Evolutionary conservation across 1,140 invertebrate species (phyloP).

Genomic region (Maconellicoccus hirsutus): DNA sequence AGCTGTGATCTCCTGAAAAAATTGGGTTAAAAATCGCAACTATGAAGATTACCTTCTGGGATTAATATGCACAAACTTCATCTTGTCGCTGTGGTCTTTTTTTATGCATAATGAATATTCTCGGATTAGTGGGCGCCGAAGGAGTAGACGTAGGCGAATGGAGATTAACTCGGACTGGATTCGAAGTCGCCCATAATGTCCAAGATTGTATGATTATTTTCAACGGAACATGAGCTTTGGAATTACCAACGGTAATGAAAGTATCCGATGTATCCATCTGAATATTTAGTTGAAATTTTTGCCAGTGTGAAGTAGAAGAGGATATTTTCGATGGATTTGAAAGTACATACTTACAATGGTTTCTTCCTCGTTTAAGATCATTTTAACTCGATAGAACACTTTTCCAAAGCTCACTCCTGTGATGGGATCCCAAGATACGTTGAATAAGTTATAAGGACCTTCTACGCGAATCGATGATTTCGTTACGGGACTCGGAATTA

Average conservation of each 20-base stretch:
- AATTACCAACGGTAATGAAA: constrained; percentile 37
- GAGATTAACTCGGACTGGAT: constrained; percentile 42
- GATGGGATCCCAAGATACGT: constrained; percentile 63
- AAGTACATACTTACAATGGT: constrained; percentile 24
- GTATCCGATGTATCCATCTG: constrained; percentile 30
- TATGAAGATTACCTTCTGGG: neutral
- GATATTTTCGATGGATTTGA: neutral
- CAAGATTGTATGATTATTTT: constrained; percentile 61
- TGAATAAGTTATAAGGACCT: constrained; percentile 62
- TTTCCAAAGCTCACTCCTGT: constrained; percentile 61
- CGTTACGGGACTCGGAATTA: constrained; percentile 55
- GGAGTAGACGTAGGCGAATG: constrained; percentile 59
- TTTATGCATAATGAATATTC: constrained; percentile 50
- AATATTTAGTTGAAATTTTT: constrained; percentile 11
- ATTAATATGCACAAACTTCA: neutral
- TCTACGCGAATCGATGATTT: constrained; percentile 47
- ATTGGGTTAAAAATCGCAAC: neutral
- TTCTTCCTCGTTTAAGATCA: constrained; percentile 38
- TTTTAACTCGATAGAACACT: constrained; percentile 70
- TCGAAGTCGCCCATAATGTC: constrained; percentile 69
- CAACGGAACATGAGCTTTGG: constrained; percentile 51
- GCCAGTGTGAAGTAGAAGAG: neutral
- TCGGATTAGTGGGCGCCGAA: constrained; percentile 50
- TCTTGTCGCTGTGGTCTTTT: constrained; percentile 27
- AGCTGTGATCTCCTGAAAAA: constrained; percentile 31